These are phyloP conservation scores for Hyphantria cunea DNA, from an alignment of 1,140 invertebrate genomes.

Conservation along the genomic window DNA sequence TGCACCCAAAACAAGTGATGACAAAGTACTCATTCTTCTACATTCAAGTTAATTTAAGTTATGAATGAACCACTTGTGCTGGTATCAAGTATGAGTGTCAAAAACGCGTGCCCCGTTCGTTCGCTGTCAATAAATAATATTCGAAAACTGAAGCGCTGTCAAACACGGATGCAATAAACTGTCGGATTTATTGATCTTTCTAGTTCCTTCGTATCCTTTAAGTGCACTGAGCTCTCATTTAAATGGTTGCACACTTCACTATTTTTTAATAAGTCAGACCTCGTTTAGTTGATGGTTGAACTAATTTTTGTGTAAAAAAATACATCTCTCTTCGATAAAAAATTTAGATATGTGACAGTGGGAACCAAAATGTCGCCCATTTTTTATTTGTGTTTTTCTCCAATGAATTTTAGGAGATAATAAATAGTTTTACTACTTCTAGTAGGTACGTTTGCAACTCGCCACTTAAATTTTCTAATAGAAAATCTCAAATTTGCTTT, in stretches of 20 bases:
- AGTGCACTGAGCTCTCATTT: conserved; percentile 18
- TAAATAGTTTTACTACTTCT: no score
- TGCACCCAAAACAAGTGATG: conserved; percentile 31
- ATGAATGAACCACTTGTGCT: conserved; percentile 59
- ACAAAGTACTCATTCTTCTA: conserved; percentile 40
- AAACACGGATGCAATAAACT: conserved; percentile 66
- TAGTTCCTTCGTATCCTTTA: conserved; percentile 48
- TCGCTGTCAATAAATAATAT: conserved; percentile 62
- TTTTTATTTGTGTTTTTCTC: no score
- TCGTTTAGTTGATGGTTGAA: conserved; percentile 1
- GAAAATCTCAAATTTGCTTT: no score
- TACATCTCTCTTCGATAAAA: conserved; percentile 1
- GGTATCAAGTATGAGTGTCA: conserved; percentile 57
- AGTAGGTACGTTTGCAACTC: no score
- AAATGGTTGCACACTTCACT: conserved; percentile 19
- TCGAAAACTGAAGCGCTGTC: conserved; percentile 49
- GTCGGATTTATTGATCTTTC: conserved; percentile 66
- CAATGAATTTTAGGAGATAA: no score
- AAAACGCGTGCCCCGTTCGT: conserved; percentile 36
- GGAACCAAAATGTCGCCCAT: background rate
- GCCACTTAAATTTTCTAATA: no score
- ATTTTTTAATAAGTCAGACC: conserved; percentile 22
- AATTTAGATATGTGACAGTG: background rate
- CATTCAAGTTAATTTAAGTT: conserved; percentile 35
- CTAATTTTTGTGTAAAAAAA: conserved; percentile 3